A percentile compares a stretch with the other conserved stretches of the same genome.
Conservation (phyloP, 30 jellyfish, hydroid and myxozoan species). For the Pelagia noctiluca region DNA sequence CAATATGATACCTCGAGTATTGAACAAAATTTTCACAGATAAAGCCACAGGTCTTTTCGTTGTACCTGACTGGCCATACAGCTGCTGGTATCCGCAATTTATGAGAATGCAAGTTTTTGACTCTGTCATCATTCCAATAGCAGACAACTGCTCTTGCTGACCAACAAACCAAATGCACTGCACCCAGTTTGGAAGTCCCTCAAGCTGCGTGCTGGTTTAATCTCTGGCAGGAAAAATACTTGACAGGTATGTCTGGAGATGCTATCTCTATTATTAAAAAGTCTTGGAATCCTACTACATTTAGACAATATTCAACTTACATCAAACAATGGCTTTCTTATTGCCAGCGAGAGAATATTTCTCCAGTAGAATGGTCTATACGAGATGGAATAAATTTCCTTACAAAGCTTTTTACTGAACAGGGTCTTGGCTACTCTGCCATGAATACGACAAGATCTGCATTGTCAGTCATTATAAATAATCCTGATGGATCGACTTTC, state of each 20-base stretch:
- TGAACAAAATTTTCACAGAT: slow-evolving; percentile 4
- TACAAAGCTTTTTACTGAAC: background rate
- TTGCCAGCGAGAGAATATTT: background rate
- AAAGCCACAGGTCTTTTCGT: slow-evolving; percentile 20
- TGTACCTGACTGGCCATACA: slow-evolving; percentile 46
- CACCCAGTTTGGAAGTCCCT: slow-evolving; percentile 31
- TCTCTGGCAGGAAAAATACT: background rate
- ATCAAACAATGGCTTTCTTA: background rate
- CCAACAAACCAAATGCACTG: slow-evolving; percentile 5
- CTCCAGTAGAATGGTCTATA: background rate
- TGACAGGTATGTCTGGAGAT: background rate
- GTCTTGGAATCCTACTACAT: background rate
- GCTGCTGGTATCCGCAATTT: slow-evolving; percentile 34
- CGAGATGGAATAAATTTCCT: background rate
- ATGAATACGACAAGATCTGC: slow-evolving; percentile 19
- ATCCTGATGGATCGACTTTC: background rate
- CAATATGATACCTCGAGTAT: background rate
- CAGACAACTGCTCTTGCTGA: slow-evolving; percentile 26
- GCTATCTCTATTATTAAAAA: background rate
- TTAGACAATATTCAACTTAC: slow-evolving; percentile 4
- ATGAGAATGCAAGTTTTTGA: background rate
- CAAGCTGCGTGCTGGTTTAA: slow-evolving; percentile 2
- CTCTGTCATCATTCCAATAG: slow-evolving; percentile 1
- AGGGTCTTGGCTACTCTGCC: background rate
- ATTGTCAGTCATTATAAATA: background rate